Base-by-base conservation (phyloP, 2,888 invertebrate genomes). In the Magallana nippona region DNA sequence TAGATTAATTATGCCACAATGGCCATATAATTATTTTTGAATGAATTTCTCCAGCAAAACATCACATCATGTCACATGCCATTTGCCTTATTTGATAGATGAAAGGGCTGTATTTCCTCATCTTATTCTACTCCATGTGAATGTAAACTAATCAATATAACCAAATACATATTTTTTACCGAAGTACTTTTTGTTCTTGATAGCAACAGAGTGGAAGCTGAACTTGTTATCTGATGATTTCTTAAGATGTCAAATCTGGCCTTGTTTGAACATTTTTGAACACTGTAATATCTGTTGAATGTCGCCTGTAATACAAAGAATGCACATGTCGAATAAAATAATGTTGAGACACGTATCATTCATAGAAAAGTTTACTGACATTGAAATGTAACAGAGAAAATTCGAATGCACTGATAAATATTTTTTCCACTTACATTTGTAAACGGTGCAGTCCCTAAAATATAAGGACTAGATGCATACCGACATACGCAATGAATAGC, bases 141-240 rank as follows among this genome's bases (percentile, higher is more conserved):
- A 44, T 44, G 44, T 44, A 5, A 3, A 44, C 44, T 44, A 44
- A 44, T 44, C 44, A 44, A 5, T 44, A 5, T 44, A 44, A 44
- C 8, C 5, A 44, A 44, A 5, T 44, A 44, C 44, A 44, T 44
- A 5, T 44, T 32, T 27, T 22, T 71, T 71, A 71, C 71, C 32
- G 71, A 71, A 13, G 71, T 71, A 15, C 71, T 71, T 71, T 71
- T 71, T 27, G 71, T 32, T 15, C 71, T 71, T 13, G 71, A 27
- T 15, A 44, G 44, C 44, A 44, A 44, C 44, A 44, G 44, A 5
- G 32, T 71, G 22, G 32, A 32, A 27, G 27, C 32, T 71, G 71
- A 27, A 27, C 32, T 71, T 71, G 32, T 32, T 11, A 71, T 27
- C 32, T 32, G 22, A 15, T 71, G 71, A 27, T 71, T 71, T 32